Percentiles rank a stretch among this genome's conserved stretches.
Conservation (phyloP, 2,888 invertebrate species). For the Carterocephalus palaemon region DNA sequence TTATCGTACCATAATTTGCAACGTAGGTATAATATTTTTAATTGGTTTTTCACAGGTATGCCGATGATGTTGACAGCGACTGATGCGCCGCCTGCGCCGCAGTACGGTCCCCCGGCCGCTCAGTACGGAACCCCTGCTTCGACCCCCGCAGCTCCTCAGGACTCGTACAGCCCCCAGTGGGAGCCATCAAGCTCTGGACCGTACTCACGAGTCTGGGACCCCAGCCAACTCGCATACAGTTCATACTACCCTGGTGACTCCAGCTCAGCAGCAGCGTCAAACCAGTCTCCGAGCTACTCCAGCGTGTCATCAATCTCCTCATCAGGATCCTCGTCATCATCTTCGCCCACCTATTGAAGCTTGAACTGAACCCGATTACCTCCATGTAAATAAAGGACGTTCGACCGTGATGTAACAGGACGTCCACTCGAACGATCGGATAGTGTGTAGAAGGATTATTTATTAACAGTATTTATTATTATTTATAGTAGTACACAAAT, state of each 20-base stretch:
- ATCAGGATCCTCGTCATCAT: constrained; percentile 49
- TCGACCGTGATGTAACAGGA: constrained; percentile 34
- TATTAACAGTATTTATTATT: constrained; percentile 71
- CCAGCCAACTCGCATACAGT: constrained; percentile 83
- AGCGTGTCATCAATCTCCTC: constrained; percentile 71
- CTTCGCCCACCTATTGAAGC: constrained; percentile 47
- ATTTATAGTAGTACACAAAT: constrained; percentile 69
- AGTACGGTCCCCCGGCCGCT: constrained; percentile 85
- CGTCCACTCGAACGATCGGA: constrained; percentile 59
- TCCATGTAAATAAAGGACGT: constrained; percentile 45
- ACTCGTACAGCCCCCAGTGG: constrained; percentile 86
- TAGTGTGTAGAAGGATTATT: constrained; percentile 67
- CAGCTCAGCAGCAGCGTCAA: constrained; percentile 75
- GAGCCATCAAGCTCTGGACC: constrained; percentile 86
- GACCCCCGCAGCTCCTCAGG: constrained; percentile 80
- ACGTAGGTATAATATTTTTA: too few relatives aligned
- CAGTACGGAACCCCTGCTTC: constrained; percentile 66
- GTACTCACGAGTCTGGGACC: constrained; percentile 88
- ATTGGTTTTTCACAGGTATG: constrained; percentile 76
- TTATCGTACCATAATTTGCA: too few relatives aligned
- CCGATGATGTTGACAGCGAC: constrained; percentile 84
- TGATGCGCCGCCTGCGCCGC: constrained; percentile 79
- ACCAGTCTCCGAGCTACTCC: constrained; percentile 73
- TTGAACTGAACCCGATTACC: constrained; percentile 44
- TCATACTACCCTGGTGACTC: constrained; percentile 84